These are phyloP conservation scores for Spilosoma lubricipeda DNA, from an alignment of 2,888 invertebrate species.

Conservation along the genomic window DNA sequence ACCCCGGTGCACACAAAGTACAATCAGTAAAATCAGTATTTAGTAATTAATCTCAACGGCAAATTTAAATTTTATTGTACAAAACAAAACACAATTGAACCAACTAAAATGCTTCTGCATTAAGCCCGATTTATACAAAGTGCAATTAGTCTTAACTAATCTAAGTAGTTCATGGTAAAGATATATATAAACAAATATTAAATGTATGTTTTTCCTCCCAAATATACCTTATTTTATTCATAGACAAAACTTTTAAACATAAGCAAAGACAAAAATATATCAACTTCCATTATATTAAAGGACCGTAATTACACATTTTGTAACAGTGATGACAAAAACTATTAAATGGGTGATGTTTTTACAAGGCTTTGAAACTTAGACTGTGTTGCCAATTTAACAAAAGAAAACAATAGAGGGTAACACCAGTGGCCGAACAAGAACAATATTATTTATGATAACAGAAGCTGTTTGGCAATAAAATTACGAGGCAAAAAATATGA, in stretches of 20 bases:
- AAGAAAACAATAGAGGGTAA: conserved; percentile 74
- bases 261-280: background rate
- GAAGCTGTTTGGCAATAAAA: conserved; percentile 72
- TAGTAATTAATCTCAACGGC: too few species aligned
- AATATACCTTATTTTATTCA: background rate
- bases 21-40: too few species aligned
- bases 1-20: too few species aligned
- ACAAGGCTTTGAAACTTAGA: conserved; percentile 36
- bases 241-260: background rate
- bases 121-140: too few species aligned
- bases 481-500: conserved; percentile 62
- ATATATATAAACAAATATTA: background rate
- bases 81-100: too few species aligned
- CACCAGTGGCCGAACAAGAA: conserved; percentile 77
- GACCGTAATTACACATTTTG: conserved; percentile 33
- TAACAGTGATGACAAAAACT: conserved; percentile 53
- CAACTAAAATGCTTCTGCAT: too few species aligned
- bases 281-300: conserved; percentile 14
- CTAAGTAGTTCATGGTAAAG: background rate
- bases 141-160: background rate
- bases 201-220: background rate
- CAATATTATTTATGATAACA: conserved; percentile 78
- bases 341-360: conserved; percentile 71
- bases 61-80: too few species aligned
- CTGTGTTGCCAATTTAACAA: conserved; percentile 69